A percentile compares a stretch with the other conserved stretches of the same genome.
These are phyloP conservation scores for Macroramphosus scolopax DNA, from an alignment of 2,797 vertebrate genomes.

Conservation along the genomic window DNA sequence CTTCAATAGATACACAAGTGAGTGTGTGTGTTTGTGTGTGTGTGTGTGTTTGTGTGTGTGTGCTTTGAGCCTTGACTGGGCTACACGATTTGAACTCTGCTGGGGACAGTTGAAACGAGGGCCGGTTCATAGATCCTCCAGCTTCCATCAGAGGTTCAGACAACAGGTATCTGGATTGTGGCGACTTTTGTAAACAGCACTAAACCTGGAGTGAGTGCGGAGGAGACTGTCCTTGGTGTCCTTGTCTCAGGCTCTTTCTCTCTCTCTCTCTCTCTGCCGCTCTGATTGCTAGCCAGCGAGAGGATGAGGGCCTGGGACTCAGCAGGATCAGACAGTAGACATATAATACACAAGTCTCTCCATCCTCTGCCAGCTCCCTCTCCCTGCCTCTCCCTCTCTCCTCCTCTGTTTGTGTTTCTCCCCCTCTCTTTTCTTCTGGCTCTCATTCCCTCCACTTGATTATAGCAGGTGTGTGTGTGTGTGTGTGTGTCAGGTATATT, in stretches of 20 bases:
- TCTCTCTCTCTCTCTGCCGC: conserved; percentile 26
- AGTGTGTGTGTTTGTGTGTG: conserved; percentile 14
- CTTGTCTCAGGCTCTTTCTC: conserved; percentile 43
- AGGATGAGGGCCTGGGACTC: conserved; percentile 49
- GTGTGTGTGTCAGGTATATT: not conserved
- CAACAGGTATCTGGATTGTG: conserved; percentile 24
- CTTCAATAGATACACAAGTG: conserved; percentile 35
- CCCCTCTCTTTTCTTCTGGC: conserved; percentile 15
- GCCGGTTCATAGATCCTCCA: not conserved
- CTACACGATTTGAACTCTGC: not conserved
- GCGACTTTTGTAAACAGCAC: conserved; percentile 40
- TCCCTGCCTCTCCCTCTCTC: conserved; percentile 4
- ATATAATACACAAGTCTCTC: conserved; percentile 55
- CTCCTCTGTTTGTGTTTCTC: conserved; percentile 6
- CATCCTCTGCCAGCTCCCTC: conserved; percentile 3
- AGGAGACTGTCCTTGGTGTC: conserved; percentile 55
- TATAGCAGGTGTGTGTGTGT: conserved; percentile 11
- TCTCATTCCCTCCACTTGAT: conserved; percentile 24
- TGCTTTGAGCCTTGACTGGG: conserved; percentile 8
- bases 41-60: conserved; percentile 5
- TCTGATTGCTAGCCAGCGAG: conserved; percentile 42
- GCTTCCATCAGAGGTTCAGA: conserved; percentile 8
- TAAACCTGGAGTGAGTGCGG: conserved; percentile 25
- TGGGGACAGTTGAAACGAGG: conserved; percentile 13
- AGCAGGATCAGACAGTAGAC: conserved; percentile 50